These are phyloP conservation scores for Linurgus olivaceus DNA, from an alignment of 2,797 vertebrate species.

Conservation along the genomic window DNA sequence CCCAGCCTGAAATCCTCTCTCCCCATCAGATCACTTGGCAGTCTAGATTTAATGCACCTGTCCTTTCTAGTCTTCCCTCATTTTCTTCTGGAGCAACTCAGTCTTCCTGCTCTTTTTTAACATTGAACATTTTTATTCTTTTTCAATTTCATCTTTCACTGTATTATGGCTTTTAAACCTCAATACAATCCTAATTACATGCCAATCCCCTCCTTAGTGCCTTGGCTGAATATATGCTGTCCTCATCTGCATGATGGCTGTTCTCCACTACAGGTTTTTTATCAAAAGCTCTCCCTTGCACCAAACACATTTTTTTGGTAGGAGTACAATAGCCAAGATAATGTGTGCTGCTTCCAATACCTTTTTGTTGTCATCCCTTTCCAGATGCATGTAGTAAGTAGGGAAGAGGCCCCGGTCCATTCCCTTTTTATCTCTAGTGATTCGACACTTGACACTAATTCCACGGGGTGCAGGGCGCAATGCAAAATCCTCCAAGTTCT, in stretches of 20 bases:
- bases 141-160: not conserved
- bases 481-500: slow-evolving; percentile 89
- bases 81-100: not conserved
- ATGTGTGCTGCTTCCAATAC: slow-evolving; percentile 62
- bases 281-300: not conserved
- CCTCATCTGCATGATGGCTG: not conserved
- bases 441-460: slow-evolving; percentile 87
- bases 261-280: not conserved
- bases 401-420: slow-evolving; percentile 96
- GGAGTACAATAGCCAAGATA: not conserved
- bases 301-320: not conserved
- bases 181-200: not conserved
- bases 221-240: not conserved
- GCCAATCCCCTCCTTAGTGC: not conserved
- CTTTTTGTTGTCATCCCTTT: slow-evolving; percentile 90
- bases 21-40: not conserved
- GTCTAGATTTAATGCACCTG: not conserved
- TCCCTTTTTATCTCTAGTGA: slow-evolving; percentile 94
- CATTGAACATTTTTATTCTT: not conserved
- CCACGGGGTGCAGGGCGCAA: slow-evolving; percentile 88
- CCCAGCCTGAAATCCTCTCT: not conserved
- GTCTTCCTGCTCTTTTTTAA: not conserved
- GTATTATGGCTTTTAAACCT: not conserved
- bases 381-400: slow-evolving; percentile 97
- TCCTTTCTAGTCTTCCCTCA: not conserved